Base-by-base conservation (phyloP, 2,113 vertebrate genomes). In the Myotis yumanensis region DNA sequence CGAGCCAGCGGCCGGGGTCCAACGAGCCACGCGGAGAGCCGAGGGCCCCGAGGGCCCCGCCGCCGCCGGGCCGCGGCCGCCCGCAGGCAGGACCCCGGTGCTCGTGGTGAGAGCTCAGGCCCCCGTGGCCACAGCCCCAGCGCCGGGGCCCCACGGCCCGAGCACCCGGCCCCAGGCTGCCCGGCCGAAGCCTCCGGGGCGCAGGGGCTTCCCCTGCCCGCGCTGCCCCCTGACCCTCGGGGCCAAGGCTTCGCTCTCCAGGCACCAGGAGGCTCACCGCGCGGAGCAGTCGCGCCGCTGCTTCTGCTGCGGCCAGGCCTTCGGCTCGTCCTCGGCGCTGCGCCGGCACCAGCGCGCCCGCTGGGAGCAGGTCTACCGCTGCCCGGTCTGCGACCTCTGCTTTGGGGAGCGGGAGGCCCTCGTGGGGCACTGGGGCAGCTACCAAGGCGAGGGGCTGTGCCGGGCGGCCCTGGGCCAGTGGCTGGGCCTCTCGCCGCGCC, bases 381-480 rank as follows among this genome's bases (percentile, higher is more conserved):
- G 97, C 52, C 97, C 97, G 0, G 4, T 90, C 48, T 97, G 95
- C 0, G 96, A 96, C 2, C 10, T 92, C 52, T 94, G 94, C 87
- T 97, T 97, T 30, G 81, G 87, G 71, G 92, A 94, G 30, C 96
- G 73, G 48, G 91, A 95, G 25, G 81, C n/a, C 46, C 96, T 97
- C 3, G 2, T 97, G 57, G 57, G 4, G 57, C 57, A 59, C 57
- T 59, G 57, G 57, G 23, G 57, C 8, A 23, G 22, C 57, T 22
- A 23, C 57, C 57, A 10, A 3, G 57, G 57, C 23, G 23, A 11
- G 9, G 57, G 57, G 23, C 57, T 11, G 57, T 59, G 57, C 57
- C 9, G 57, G 57, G 57, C 57, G 23, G 57, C 25, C 57, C 57
- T 59, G 23, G 57, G 57, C 57, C 57, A 8, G 57, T 59, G 57